Base-by-base conservation (phyloP, 92 coral and sea anemone genomes). In the Siderastrea radians region DNA sequence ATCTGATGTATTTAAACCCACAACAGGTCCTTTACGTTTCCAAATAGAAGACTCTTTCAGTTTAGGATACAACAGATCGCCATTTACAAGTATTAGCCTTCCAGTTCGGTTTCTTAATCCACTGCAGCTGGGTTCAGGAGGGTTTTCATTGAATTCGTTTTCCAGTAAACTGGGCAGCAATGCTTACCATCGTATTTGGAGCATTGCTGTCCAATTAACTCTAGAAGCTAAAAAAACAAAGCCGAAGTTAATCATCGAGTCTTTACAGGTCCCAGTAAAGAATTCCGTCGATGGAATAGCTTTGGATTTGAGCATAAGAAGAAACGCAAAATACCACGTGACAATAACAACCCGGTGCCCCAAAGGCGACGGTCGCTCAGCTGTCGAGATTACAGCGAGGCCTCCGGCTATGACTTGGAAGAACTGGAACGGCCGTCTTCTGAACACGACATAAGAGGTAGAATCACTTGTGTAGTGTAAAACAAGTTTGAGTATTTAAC, bases 221-320 rank as follows among this genome's bases (percentile, higher is more conserved):
- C 46, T 4, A 6, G 9, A 6, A 47, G 59, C 16, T 26, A 44
- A 0, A 17, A 7, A 11, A 6, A 66, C 71, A 2, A 2, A 5
- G 8, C 26, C 11, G 2, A 60, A 59, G 10, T 2, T 58, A 0
- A 17, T 77, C 13, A 64, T 38, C 11, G 4, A 7, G 3, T 19
- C 49, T 1, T n/a, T 58, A 5, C 66, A 81, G 85, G 63, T 4
- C 16, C 53, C 16, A 81, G 52, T 3, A 6, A 55, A 72, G 64
- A 84, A 17, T 84, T 89, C 48, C 89, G 92, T n/a, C 89, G 92
- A 49, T 89, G 83, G 62, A 89, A 89, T 62, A 89, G 92, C 70
- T 84, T 84, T 59, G 92, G 89, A 10, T 89, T 65, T 53, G 89
- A 78, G 5, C 87, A 77, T 38, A 70, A 64, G 38, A 89, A 62